These are phyloP conservation scores for Nixonia krombeini DNA, from an alignment of 1,140 invertebrate species.

Conservation along the genomic window DNA sequence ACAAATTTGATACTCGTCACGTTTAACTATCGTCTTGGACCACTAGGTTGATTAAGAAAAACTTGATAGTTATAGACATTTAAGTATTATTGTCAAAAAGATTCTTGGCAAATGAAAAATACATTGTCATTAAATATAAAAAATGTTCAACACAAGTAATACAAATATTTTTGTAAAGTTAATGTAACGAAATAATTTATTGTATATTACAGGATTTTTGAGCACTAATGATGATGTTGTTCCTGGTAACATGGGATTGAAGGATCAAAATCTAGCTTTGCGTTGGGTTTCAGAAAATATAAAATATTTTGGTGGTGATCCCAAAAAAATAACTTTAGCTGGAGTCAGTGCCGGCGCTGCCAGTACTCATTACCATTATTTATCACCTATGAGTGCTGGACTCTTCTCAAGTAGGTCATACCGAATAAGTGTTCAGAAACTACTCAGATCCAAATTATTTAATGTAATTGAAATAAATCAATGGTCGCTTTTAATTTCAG, in stretches of 20 bases:
- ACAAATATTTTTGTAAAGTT: background rate
- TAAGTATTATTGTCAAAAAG: background rate
- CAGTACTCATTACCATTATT: conserved; percentile 75
- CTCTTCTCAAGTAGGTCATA: conserved; percentile 48
- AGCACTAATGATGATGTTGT: conserved; percentile 72
- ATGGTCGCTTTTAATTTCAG: too few species aligned
- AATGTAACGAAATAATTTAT: background rate
- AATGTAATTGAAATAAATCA: too few species aligned
- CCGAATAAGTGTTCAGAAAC: background rate
- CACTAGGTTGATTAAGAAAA: conserved; percentile 65
- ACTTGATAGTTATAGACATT: background rate
- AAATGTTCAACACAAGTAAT: background rate
- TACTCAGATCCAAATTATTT: too few species aligned
- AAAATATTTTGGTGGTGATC: conserved; percentile 71
- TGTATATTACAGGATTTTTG: conserved; percentile 67
- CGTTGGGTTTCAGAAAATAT: conserved; percentile 75
- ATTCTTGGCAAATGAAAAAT: background rate
- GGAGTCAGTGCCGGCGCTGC: conserved; percentile 72
- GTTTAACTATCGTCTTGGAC: conserved; percentile 76
- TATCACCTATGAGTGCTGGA: conserved; percentile 67
- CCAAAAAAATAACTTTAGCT: conserved; percentile 69
- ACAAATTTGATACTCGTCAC: conserved; percentile 76
- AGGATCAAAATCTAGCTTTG: conserved; percentile 75
- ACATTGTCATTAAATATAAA: background rate
- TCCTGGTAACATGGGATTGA: conserved; percentile 76